These are phyloP conservation scores for Picus viridis DNA, from an alignment of 2,797 vertebrate genomes.

Conservation along the genomic window DNA sequence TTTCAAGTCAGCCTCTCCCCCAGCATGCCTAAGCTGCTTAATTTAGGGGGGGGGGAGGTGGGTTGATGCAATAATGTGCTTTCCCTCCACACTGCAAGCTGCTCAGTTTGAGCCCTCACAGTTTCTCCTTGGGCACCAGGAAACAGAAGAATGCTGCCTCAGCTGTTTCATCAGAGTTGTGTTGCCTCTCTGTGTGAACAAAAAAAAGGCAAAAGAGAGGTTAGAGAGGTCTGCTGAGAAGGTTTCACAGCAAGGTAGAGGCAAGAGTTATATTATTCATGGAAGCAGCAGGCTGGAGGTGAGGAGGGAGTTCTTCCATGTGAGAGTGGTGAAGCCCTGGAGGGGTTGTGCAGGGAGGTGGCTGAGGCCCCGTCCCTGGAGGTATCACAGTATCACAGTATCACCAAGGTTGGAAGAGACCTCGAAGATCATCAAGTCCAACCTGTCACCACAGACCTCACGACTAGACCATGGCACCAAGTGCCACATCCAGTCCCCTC, in stretches of 20 bases:
- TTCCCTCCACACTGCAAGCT: neutral
- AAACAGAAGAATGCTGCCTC: neutral
- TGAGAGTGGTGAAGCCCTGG: too few species aligned
- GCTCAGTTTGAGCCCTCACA: neutral
- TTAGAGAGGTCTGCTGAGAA: neutral
- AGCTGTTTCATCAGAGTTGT: neutral
- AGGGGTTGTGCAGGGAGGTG: too few species aligned
- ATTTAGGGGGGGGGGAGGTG: neutral
- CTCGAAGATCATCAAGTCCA: too few species aligned
- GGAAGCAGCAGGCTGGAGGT: neutral
- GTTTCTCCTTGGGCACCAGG: neutral
- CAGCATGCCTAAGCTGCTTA: slow-evolving; percentile 12
- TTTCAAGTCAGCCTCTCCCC: neutral
- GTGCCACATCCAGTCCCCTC: too few species aligned
- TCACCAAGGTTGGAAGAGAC: too few species aligned
- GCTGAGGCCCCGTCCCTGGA: too few species aligned
- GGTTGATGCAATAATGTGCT: neutral
- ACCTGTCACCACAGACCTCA: too few species aligned
- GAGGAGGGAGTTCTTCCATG: too few species aligned
- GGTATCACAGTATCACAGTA: too few species aligned
- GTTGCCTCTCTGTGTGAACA: neutral
- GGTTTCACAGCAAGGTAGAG: neutral
- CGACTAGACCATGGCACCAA: too few species aligned
- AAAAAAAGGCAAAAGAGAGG: neutral
- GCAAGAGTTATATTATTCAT: neutral